Conservation (phyloP, 2,797 vertebrate genomes). For the Scolopax bukidnonensis region DNA sequence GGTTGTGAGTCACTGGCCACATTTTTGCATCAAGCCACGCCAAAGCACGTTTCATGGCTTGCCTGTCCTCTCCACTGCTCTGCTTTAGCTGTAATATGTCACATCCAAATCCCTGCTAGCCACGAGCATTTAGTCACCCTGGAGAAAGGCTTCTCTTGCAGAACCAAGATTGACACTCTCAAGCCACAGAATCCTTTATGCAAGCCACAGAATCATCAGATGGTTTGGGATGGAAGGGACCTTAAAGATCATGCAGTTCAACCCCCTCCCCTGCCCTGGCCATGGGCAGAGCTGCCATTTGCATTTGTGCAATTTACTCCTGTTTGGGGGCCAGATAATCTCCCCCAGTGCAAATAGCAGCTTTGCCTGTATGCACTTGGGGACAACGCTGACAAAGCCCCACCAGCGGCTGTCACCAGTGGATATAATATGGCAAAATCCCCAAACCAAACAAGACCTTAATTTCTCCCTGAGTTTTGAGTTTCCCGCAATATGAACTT, state of each 20-base stretch:
- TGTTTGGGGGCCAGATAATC: constrained; percentile 8
- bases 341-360: constrained; percentile 48
- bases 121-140: not conserved
- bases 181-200: not conserved
- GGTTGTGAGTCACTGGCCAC: accelerated
- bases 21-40: accelerated
- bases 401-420: not conserved
- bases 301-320: constrained; percentile 34
- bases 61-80: not conserved
- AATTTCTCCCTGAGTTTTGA: constrained; percentile 47
- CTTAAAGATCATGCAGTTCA: not conserved
- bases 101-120: not conserved
- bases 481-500: constrained; percentile 25
- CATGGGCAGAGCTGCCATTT: not conserved
- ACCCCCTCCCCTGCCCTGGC: not conserved
- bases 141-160: not conserved
- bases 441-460: constrained; percentile 56
- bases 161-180: not conserved
- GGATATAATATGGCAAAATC: constrained; percentile 54
- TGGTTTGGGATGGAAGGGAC: not conserved
- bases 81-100: not conserved
- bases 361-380: not conserved
- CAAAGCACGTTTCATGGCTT: not conserved
- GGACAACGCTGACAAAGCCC: constrained; percentile 20
- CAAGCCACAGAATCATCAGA: not conserved